Percentiles rank a stretch among this genome's conserved stretches.
Evolutionary conservation across 2,888 invertebrate genomes (phyloP).

Genomic region (Drosophila rellima): DNA sequence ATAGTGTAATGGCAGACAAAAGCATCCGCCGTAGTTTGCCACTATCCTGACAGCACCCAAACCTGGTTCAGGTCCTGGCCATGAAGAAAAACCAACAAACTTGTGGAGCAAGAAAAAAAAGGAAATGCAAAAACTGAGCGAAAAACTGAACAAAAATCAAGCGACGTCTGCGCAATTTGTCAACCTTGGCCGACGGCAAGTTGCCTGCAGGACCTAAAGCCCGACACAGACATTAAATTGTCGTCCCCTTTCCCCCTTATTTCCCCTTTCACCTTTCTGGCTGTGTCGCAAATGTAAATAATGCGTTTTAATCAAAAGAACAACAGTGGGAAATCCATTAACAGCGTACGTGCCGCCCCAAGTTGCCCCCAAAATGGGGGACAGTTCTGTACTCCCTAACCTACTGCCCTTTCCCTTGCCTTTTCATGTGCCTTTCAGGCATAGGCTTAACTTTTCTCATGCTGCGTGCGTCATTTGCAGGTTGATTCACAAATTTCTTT

Average conservation of each 20-base stretch:
- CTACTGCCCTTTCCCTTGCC: neutral
- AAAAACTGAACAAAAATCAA: conserved; percentile 35
- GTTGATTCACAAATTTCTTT: conserved; percentile 78
- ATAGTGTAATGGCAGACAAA: conserved; percentile 81
- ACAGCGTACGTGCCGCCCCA: conserved; percentile 87
- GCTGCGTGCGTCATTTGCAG: conserved; percentile 60
- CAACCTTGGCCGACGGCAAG: conserved; percentile 46
- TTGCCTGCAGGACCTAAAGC: conserved; percentile 11
- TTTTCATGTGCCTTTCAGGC: neutral
- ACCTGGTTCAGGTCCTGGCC: neutral
- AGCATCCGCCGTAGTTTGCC: conserved; percentile 63
- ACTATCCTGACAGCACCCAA: conserved; percentile 27
- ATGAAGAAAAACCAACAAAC: conserved; percentile 14
- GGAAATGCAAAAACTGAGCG: conserved; percentile 36
- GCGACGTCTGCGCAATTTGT: conserved; percentile 65
- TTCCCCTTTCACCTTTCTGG: neutral
- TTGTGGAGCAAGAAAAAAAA: neutral
- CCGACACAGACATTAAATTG: conserved; percentile 22
- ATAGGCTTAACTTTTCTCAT: conserved; percentile 41
- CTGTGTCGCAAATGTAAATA: conserved; percentile 68
- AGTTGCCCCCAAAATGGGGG: conserved; percentile 7
- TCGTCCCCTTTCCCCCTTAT: neutral
- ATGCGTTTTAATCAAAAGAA: conserved; percentile 69
- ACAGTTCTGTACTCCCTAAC: neutral
- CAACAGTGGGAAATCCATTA: conserved; percentile 71